phyloP scores from a whole-genome alignment of 1,140 invertebrate species.

The Oryctes rhinoceros region DNA sequence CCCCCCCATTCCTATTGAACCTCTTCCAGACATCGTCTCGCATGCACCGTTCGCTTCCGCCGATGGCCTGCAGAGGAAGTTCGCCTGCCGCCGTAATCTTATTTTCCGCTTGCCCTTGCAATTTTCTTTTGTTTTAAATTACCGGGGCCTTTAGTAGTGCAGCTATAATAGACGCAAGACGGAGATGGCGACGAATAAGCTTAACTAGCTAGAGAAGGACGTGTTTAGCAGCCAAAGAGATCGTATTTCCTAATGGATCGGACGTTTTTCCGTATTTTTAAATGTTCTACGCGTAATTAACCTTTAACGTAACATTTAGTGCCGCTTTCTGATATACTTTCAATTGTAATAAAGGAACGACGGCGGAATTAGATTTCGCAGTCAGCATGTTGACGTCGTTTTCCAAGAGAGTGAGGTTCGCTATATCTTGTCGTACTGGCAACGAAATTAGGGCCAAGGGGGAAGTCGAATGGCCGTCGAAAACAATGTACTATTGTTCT shows the following conservation, averaged over 20 bases:
- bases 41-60: background rate
- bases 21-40: background rate
- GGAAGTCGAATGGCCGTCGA: background rate
- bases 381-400: constrained; percentile 6
- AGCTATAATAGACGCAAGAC: constrained; percentile 9
- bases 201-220: background rate
- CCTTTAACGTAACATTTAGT: constrained; percentile 36
- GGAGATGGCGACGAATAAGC: background rate
- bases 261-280: constrained; percentile 30
- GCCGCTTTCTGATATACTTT: constrained; percentile 30
- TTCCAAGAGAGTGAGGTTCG: background rate
- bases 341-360: constrained; percentile 2
- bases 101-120: constrained; percentile 36
- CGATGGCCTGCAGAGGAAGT: background rate
- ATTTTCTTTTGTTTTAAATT: constrained; percentile 38
- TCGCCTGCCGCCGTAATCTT: constrained; percentile 19
- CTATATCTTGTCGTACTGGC: background rate
- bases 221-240: background rate
- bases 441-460: background rate
- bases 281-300: constrained; percentile 33
- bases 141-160: constrained; percentile 5
- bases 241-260: constrained; percentile 36
- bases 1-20: background rate
- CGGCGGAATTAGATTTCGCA: background rate
- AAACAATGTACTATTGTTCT: constrained; percentile 3